Base-by-base conservation (phyloP, 2,888 invertebrate species). In the Meandrusa payeni region DNA sequence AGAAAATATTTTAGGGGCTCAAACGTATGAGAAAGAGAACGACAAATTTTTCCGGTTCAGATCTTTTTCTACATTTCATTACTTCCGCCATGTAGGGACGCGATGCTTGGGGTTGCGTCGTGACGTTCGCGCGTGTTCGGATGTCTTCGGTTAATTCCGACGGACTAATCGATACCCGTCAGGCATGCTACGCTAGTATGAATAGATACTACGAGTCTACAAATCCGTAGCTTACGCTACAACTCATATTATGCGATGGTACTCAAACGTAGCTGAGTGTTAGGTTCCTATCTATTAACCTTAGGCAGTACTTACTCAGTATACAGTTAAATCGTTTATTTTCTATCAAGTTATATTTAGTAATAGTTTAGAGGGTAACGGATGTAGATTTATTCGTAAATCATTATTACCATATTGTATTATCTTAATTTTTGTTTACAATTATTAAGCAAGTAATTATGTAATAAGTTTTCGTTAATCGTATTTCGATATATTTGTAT, bases 41-140 rank as follows among this genome's bases (percentile, higher is more conserved):
- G 82, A 77, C 80, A 76, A n/a, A 77, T 85, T 86, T 85, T 83
- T 86, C 81, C 85, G 83, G 81, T 82, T 85, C 85, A 85, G 82
- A 85, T 83, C 76, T 76, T 76, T 81, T 74, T 76, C 75, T 83
- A 85, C 83, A 83, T 85, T 86, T 83, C 85, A 83, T 86, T 87
- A 81, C 81, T 83, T 85, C 85, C 85, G 83, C 77, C 75, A 73
- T 74, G 76, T 76, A 72, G 80, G 82, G 74, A 77, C 71, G 69
- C 55, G 54, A 62, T 50, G 51, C 50, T 34, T 37, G 75, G 71
- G 61, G 48, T n/a, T 45, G 49, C 49, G 43, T 74, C 77, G 77
- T 73, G 51, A 40, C 40, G 51, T 55, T 79, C 79, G 82, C 63
- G 48, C 17, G 26, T 39, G 28, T 36, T 74, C 82, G 81, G 59